phyloP scores from a whole-genome alignment of 2,888 invertebrate genomes.

The Falcaria lacertinaria region DNA sequence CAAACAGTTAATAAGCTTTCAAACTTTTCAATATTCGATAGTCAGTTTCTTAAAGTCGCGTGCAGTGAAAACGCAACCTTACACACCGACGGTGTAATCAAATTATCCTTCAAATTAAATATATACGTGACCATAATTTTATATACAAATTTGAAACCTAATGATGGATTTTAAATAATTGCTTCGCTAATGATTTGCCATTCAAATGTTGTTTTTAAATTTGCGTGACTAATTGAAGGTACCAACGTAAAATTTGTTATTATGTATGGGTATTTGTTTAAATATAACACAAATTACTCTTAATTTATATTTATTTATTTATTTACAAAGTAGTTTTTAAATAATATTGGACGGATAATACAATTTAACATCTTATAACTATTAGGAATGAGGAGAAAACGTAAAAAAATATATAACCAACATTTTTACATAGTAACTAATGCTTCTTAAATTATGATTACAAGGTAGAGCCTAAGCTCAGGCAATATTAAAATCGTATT shows the following conservation, averaged over 20 bases:
- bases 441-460: slow-evolving; percentile 3
- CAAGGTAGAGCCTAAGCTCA: neutral
- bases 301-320: slow-evolving; percentile 10
- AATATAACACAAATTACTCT: slow-evolving; percentile 14
- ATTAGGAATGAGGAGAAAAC: neutral
- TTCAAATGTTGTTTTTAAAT: neutral
- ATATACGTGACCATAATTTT: slow-evolving; percentile 26
- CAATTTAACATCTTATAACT: neutral
- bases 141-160: slow-evolving; percentile 24
- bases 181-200: slow-evolving; percentile 11
- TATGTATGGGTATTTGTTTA: slow-evolving; percentile 10
- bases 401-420: neutral
- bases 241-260: neutral
- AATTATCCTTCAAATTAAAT: slow-evolving; percentile 30
- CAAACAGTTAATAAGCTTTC: too few species aligned
- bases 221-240: neutral
- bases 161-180: slow-evolving; percentile 25
- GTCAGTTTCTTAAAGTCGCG: slow-evolving; percentile 8
- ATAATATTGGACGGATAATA: neutral
- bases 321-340: slow-evolving; percentile 10
- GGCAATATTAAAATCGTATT: too few species aligned
- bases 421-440: neutral
- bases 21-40: neutral
- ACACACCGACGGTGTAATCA: slow-evolving; percentile 16
- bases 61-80: slow-evolving; percentile 5